These are phyloP conservation scores for Heliconius himera DNA, from an alignment of 1,140 invertebrate genomes.

Conservation along the genomic window DNA sequence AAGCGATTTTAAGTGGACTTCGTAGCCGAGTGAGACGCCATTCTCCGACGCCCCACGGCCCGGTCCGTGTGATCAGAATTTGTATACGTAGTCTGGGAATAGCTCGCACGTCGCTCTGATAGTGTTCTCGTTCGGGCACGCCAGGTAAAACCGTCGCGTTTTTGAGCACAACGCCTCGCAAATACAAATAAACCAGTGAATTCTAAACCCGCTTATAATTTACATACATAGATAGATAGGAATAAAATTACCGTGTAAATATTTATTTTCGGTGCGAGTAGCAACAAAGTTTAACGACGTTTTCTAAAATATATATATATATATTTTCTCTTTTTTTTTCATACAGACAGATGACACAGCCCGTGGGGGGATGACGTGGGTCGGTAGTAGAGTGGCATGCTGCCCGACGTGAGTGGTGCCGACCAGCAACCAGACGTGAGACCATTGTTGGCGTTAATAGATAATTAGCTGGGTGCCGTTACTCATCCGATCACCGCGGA, in stretches of 20 bases:
- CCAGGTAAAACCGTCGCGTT: constrained; percentile 73
- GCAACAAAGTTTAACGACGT: constrained; percentile 45
- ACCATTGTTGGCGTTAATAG: constrained; percentile 75
- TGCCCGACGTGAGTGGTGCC: constrained; percentile 30
- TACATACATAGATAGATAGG: constrained; percentile 65
- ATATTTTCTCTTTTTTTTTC: not conserved
- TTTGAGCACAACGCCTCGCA: constrained; percentile 71
- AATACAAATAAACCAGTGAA: constrained; percentile 75
- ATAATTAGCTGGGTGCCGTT: constrained; percentile 77
- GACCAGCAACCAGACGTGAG: constrained; percentile 55
- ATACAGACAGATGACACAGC: not conserved
- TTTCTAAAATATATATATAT: not conserved
- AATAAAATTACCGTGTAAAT: constrained; percentile 62
- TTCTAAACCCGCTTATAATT: constrained; percentile 65
- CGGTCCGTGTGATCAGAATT: constrained; percentile 75
- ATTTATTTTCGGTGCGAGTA: constrained; percentile 49
- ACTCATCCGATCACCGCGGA: constrained; percentile 56
- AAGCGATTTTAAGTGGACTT: constrained; percentile 49
- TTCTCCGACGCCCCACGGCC: constrained; percentile 52
- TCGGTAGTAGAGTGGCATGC: constrained; percentile 16
- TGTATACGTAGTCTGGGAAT: constrained; percentile 75
- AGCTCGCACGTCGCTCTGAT: constrained; percentile 59
- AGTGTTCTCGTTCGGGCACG: constrained; percentile 69
- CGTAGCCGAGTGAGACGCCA: constrained; percentile 49
- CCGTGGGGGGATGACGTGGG: not conserved